A percentile compares a stretch with the other conserved stretches of the same genome.
These are phyloP conservation scores for Ivindomyrus marchei DNA, from an alignment of 2,113 vertebrate genomes.

Conservation along the genomic window DNA sequence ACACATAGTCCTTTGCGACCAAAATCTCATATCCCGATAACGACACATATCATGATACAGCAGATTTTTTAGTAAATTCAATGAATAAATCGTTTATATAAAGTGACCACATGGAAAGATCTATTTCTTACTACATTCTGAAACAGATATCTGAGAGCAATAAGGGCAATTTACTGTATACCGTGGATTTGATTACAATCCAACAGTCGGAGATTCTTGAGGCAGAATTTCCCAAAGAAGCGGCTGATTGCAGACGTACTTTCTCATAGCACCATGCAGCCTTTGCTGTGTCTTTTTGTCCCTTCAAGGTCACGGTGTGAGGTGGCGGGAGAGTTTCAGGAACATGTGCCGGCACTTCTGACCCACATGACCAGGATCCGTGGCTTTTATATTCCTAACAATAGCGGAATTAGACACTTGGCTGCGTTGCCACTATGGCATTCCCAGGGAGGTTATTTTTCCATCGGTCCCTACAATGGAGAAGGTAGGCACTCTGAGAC, in stretches of 20 bases:
- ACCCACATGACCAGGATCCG: neutral
- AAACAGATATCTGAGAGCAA: neutral
- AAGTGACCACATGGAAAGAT: neutral
- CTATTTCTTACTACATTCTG: neutral
- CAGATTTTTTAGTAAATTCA: neutral
- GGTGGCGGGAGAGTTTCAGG: neutral
- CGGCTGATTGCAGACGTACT: neutral
- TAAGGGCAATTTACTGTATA: neutral
- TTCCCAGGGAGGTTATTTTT: neutral
- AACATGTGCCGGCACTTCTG: neutral
- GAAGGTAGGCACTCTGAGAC: neutral
- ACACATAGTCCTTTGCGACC: neutral
- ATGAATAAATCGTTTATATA: neutral
- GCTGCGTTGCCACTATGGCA: neutral
- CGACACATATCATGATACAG: neutral
- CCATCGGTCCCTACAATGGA: neutral
- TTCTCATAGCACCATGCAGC: neutral
- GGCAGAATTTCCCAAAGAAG: neutral
- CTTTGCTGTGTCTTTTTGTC: neutral
- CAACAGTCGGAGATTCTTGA: neutral
- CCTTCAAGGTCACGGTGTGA: neutral
- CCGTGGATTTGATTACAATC: neutral
- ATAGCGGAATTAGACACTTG: conserved; percentile 8
- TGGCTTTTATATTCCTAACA: conserved; percentile 7
- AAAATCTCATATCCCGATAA: neutral